Evolutionary conservation across 2,797 vertebrate genomes (phyloP), one percentile per base, ranked within the genome.

Genomic region (Erpetoichthys calabaricus): DNA sequence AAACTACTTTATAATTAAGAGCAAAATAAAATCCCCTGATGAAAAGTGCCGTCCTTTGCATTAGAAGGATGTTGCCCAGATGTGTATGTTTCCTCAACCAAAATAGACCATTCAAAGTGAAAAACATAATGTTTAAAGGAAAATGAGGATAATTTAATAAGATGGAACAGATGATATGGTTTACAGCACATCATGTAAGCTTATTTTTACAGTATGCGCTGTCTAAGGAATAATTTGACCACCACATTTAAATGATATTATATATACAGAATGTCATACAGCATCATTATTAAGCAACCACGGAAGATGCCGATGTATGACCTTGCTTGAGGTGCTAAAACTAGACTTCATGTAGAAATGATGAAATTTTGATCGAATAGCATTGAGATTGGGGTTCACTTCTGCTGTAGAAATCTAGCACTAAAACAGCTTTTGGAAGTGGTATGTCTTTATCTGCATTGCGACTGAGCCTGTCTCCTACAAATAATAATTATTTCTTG

Each of bases 181-280:
- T 46, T 41, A 42, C 25, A 60, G 56, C 55, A 51, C 55, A 66
- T 63, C 62, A 58, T 44, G 44, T 51, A 57, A 56, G 58, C 79
- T 74, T 86, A 80, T 79, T 73, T 75, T 79, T 75, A 77, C 77
- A 79, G 81, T 73, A 71, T 83, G 80, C 71, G 79, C 83, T 83
- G 80, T 87, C 82, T 85, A 86, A 85, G 79, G 75, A 81, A 82
- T 75, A 74, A 75, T 75, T 75, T 67, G 76, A 79, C 74, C 67
- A 82, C 74, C 75, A 77, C 77, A 81, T 78, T 73, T 88, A 87
- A 87, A 85, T 80, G 81, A 86, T 78, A 84, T 84, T 84, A 84
- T 86, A 81, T 25, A 25, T 25, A 25, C 25, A 25, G 25, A 25
- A 25, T 25, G 25, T 25, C 25, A 25, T 25, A 25, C 25, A 25